Evolutionary conservation across 2,888 invertebrate species (phyloP).

Genomic region (Drosophila austrosaltans): DNA sequence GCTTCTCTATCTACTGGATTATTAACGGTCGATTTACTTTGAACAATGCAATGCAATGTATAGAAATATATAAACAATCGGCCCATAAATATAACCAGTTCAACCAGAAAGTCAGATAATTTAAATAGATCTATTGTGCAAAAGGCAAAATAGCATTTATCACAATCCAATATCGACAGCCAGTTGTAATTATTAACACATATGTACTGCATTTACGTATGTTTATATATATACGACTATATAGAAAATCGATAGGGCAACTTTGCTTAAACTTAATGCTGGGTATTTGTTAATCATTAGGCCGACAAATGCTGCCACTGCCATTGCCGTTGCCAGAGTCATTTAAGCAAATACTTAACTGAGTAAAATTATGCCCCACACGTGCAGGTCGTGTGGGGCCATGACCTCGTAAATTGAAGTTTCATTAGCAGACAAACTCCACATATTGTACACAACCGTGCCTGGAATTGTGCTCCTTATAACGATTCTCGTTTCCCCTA

Average conservation of each 20-base stretch:
- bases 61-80: too few relatives aligned
- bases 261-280: conserved; percentile 56
- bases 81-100: conserved; percentile 42
- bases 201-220: conserved; percentile 25
- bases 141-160: conserved; percentile 43
- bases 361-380: conserved; percentile 76
- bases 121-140: conserved; percentile 46
- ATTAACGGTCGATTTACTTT: conserved; percentile 65
- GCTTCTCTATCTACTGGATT: conserved; percentile 44
- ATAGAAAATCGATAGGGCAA: conserved; percentile 60
- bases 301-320: conserved; percentile 30
- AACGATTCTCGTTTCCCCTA: conserved; percentile 45
- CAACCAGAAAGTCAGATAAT: conserved; percentile 16
- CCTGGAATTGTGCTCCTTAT: conserved; percentile 27
- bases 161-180: conserved; percentile 53
- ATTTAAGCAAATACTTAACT: conserved; percentile 70
- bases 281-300: conserved; percentile 74
- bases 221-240: conserved; percentile 10
- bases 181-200: conserved; percentile 59
- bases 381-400: conserved; percentile 73
- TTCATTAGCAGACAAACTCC: conserved; percentile 59
- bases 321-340: conserved; percentile 51
- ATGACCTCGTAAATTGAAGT: conserved; percentile 78
- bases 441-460: background rate
- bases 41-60: conserved; percentile 31